Base-by-base conservation (phyloP, 2,113 vertebrate species). In the Colossoma macropomum region DNA sequence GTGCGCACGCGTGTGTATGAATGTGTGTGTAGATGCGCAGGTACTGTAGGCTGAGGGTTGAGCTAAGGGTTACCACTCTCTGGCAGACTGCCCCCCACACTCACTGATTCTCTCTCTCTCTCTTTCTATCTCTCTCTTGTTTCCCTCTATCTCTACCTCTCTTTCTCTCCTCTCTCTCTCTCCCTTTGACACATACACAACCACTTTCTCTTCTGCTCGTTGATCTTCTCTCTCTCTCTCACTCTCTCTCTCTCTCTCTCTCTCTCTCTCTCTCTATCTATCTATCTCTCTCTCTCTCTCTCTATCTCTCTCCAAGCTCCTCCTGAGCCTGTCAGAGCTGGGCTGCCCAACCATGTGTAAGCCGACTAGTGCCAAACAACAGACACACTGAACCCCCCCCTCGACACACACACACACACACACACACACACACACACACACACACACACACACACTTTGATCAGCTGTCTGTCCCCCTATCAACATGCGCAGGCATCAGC, bases 401-500 rank as follows among this genome's bases (percentile, higher is more conserved):
- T 13, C 34, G 50, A 62, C 78, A 65, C 71, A 59, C 77, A 45
- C 70, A 41, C 28, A 52, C 34, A 68, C 75, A 79, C 75, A 81
- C 27, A 81, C 30, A 80, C 72, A 59, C 71, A 52, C 69, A 50
- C 71, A 72, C 63, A 79, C 52, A n/a, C n/a, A n/a, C n/a, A n/a
- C n/a, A n/a, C n/a, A n/a, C n/a, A n/a, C n/a, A 83, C 69, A 80
- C 70, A 71, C 48, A 83, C 15, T 87, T 38, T 80, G 10, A 76
- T 85, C 87, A 91, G 87, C 91, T 91, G 87, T 88, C 72, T 48
- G 78, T 73, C 79, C 78, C 28, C 71, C 41, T 77, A 87, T 32
- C 38, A 85, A 91, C 74, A 48, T 85, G 86, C 76, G 87, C 82
- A 87, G 72, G 56, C 77, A 84, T 80, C 50, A 74, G 70, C 48